Evolutionary conservation across 2,113 vertebrate genomes (phyloP).

Genomic region (Galeopterus variegatus): DNA sequence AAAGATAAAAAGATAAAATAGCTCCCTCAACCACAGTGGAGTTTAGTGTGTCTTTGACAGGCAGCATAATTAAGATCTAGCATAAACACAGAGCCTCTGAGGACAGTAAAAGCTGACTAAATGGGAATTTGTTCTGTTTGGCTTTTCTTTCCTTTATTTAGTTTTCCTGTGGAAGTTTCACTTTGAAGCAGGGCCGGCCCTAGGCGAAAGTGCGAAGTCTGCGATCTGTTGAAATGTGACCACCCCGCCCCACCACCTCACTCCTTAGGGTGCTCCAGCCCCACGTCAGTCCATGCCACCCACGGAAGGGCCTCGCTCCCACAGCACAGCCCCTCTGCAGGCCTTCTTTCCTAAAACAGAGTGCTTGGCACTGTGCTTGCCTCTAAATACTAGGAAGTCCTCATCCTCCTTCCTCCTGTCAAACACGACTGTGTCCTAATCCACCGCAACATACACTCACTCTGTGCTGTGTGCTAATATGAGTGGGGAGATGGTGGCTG

Average conservation of each 20-base stretch:
- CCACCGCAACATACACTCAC: rapidly evolving
- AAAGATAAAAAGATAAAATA: constrained; percentile 76
- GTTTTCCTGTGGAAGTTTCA: constrained; percentile 75
- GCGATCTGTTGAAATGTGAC: not conserved
- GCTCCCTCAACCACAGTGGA: constrained; percentile 61
- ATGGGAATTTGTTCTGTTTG: constrained; percentile 75
- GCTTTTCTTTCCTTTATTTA: constrained; percentile 72
- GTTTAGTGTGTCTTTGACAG: constrained; percentile 61
- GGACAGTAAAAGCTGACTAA: constrained; percentile 80
- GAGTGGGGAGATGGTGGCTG: not conserved
- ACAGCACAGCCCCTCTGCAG: rapidly evolving
- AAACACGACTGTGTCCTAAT: not conserved
- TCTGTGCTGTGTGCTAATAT: too few species aligned
- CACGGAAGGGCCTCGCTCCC: not conserved
- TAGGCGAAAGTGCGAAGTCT: constrained; percentile 35
- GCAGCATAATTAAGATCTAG: constrained; percentile 65
- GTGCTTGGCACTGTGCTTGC: not conserved
- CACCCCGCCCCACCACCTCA: rapidly evolving
- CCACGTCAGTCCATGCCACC: rapidly evolving
- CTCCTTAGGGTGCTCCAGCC: too few species aligned
- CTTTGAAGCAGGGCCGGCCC: constrained; percentile 74
- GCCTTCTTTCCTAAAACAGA: too few species aligned
- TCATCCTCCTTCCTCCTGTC: not conserved
- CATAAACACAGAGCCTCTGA: constrained; percentile 78
- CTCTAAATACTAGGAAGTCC: not conserved